Evolutionary conservation across 2,113 vertebrate genomes (phyloP), one percentile per base, ranked within the genome.

Genomic region (Pterocles gutturalis): DNA sequence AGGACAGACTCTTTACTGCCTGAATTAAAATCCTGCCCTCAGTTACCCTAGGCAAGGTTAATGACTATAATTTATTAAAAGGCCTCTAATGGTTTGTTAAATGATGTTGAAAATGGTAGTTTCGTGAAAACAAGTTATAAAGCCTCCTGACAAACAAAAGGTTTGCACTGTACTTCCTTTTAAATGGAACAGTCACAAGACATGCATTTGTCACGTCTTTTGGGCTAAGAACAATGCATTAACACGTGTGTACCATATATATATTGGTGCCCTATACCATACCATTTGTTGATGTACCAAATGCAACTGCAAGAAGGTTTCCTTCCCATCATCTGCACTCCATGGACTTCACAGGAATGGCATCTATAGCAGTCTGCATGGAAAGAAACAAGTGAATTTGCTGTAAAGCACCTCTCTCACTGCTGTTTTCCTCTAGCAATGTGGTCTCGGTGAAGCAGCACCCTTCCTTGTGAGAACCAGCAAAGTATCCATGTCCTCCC

Each of bases 21-120:
- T 65, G 77, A 78, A 87, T 89, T 96, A 61, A 92, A 95, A 84
- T 76, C 77, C 49, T 91, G 73, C 80, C 92, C 67, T 89, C 20
- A 0, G 62, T 93, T 91, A 91, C 92, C 66, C 45, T n/a, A 62
- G 61, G 83, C 94, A 95, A 93, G 58, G 86, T 95, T 89, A 95
- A 95, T 61, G 65, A 70, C 86, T 88, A 20, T 71, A 67, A 94
- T 97, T 93, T 87, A 83, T 96, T 94, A 53, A 85, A 95, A 90
- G 87, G 60, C 55, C 72, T 71, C 46, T 85, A 96, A 96, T 34
- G 53, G 41, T 72, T 95, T 93, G 86, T 91, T 96, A 95, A 96
- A 96, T 77, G 46, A 83, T 86, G 82, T 90, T 93, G 94, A 91
- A 94, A 96, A 94, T 29, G 20, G 66, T 36, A 53, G 34, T 58